Evolutionary conservation across 2,888 invertebrate species (phyloP).

Genomic region (Drosophila picticornis): DNA sequence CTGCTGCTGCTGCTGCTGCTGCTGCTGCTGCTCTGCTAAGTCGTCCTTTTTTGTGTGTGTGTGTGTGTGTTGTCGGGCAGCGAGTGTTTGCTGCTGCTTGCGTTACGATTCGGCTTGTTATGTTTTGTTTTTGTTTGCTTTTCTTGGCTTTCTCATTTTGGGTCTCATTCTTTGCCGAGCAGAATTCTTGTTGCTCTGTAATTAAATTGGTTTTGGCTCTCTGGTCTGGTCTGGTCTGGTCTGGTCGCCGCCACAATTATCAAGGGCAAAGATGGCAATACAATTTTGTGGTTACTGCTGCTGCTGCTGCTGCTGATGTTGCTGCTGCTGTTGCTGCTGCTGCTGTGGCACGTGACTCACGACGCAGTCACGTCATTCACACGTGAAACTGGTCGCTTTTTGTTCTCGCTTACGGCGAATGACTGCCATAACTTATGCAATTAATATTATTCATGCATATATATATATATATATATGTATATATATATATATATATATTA

Average conservation of each 20-base stretch:
- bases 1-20: not conserved
- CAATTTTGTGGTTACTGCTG: constrained; percentile 1
- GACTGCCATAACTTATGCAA: constrained; percentile 45
- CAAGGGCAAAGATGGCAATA: constrained; percentile 28
- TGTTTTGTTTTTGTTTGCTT: constrained; percentile 17
- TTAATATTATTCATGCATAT: constrained; percentile 22
- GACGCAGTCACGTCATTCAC: constrained; percentile 40
- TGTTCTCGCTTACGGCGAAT: constrained; percentile 9
- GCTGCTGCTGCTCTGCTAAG: not conserved
- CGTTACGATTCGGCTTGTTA: constrained; percentile 35
- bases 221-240: not conserved
- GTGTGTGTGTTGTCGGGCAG: constrained; percentile 8
- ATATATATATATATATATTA: not conserved
- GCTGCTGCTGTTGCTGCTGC: constrained; percentile 6
- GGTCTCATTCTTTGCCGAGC: constrained; percentile 27
- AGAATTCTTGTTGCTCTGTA: constrained; percentile 27
- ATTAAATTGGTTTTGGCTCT: constrained; percentile 46
- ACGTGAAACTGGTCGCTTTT: constrained; percentile 29
- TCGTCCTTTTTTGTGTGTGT: not conserved
- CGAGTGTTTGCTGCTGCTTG: constrained; percentile 13
- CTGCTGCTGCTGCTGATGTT: constrained; percentile 8
- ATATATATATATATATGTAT: not conserved
- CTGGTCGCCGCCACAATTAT: constrained; percentile 12
- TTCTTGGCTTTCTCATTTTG: constrained; percentile 1
- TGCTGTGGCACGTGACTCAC: constrained; percentile 43